These are phyloP conservation scores for Eilema sororculum DNA, from an alignment of 2,888 invertebrate genomes.

Conservation along the genomic window DNA sequence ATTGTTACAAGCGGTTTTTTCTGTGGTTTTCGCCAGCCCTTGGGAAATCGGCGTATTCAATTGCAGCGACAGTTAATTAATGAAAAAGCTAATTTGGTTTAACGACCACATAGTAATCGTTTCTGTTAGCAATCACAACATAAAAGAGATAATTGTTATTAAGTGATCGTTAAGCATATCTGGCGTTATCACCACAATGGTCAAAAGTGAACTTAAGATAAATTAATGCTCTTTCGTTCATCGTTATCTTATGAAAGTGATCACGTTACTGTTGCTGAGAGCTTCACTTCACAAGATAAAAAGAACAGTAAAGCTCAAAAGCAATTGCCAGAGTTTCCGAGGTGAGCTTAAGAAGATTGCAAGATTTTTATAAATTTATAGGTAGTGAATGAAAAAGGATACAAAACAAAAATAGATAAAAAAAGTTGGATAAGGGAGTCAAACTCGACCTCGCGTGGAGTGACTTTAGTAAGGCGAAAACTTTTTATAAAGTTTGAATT, in stretches of 20 bases:
- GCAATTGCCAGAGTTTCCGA: background rate
- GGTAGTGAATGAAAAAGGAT: background rate
- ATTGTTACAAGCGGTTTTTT: conserved; percentile 43
- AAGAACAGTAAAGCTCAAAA: conserved; percentile 10
- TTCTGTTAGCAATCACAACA: conserved; percentile 37
- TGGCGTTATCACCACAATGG: conserved; percentile 10
- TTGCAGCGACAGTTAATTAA: conserved; percentile 44
- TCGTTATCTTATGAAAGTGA: conserved; percentile 33
- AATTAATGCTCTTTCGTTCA: conserved; percentile 35
- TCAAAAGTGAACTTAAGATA: conserved; percentile 20
- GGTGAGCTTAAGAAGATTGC: background rate
- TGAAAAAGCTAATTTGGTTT: conserved; percentile 41
- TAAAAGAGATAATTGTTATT: conserved; percentile 34
- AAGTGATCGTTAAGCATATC: conserved; percentile 29
- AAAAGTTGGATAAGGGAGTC: background rate
- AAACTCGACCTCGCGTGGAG: background rate
- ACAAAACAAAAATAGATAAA: background rate
- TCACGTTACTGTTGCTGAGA: conserved; percentile 13
- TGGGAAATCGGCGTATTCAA: conserved; percentile 49
- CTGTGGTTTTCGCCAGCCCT: conserved; percentile 29
- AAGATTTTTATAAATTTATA: background rate
- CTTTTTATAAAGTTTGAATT: background rate
- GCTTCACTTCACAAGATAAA: conserved; percentile 7
- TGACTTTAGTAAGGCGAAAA: background rate
- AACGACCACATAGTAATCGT: conserved; percentile 37